Evolutionary conservation across 53 echinoderm and acorn worm species (phyloP), one percentile per base, ranked within the genome.

Genomic region (Temnopleurus reevesii): DNA sequence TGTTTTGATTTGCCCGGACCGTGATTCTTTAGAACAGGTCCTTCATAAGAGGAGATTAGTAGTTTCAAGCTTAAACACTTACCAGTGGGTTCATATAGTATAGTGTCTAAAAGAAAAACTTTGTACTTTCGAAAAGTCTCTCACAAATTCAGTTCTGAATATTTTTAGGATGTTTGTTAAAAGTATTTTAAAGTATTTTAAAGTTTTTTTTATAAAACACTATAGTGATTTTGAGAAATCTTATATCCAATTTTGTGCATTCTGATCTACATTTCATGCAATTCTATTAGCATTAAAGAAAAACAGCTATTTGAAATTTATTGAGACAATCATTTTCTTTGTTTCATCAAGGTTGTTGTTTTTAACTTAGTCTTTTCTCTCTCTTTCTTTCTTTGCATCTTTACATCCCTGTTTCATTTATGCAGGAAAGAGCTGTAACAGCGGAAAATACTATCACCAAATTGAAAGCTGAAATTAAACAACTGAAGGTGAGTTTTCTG

Each of bases 391-490:
- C 77, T 77, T 30, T 51, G 46, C 1, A 51, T 25, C 23, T 24
- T n/a, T 51, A 45, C 17, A 77, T 51, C 12, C 18, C 33, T 82
- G 61, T 18, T 35, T 57, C 5, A 4, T 83, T 17, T 49, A 57
- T 89, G 34, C 91, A 97, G 97, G 97, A 97, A 79, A 94, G 97
- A 90, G 97, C 97, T 30, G 97, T 97, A 5, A 94, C 97, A 54
- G 97, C 97, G 38, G 97, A 97, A 76, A 95, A 38, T 38, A 94
- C 94, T 19, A 95, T 97, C 58, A 94, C 95, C 61, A 97, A 94
- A 83, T 60, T 97, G 64, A 97, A 95, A 71, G 64, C 88, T 38
- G 97, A 97, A 83, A 93, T 97, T 13, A 97, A 97, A 91, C 76
- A 43, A 45, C 86, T 93, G 17, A 97, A 97, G 97, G 97, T 97